These are phyloP conservation scores for Brachyistius frenatus DNA, from an alignment of 2,113 vertebrate species.

Conservation along the genomic window DNA sequence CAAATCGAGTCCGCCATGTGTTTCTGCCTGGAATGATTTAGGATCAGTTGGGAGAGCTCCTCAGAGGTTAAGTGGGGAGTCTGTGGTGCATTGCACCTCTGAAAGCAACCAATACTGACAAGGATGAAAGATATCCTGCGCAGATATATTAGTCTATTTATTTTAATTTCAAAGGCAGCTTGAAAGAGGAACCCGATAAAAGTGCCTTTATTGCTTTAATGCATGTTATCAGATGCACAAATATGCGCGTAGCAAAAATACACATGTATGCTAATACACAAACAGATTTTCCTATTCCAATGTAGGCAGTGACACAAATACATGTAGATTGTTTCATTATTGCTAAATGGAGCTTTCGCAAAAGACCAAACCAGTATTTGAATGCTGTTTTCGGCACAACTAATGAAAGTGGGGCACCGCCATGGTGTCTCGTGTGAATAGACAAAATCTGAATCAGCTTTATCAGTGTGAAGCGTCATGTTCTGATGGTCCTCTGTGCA, in stretches of 20 bases:
- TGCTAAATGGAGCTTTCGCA: constrained; percentile 62
- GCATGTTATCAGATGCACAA: constrained; percentile 66
- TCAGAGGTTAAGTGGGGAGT: constrained; percentile 78
- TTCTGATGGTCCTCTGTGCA: constrained; percentile 57
- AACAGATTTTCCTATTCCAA: constrained; percentile 23
- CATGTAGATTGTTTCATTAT: constrained; percentile 63
- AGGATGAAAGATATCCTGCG: constrained; percentile 73
- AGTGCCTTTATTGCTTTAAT: constrained; percentile 69
- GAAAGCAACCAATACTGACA: constrained; percentile 74
- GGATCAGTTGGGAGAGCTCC: constrained; percentile 65
- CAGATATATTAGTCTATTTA: constrained; percentile 75
- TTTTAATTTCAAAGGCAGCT: constrained; percentile 77
- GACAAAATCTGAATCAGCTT: constrained; percentile 71
- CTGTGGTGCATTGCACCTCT: constrained; percentile 74
- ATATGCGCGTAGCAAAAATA: constrained; percentile 35
- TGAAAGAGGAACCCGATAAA: constrained; percentile 71
- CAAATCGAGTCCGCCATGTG: constrained; percentile 72
- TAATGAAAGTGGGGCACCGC: constrained; percentile 72
- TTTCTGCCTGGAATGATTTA: constrained; percentile 77
- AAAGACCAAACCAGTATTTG: constrained; percentile 58
- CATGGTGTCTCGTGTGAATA: constrained; percentile 64
- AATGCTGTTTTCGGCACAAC: constrained; percentile 60
- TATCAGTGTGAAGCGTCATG: constrained; percentile 51
- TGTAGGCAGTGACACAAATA: constrained; percentile 33
- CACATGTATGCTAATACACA: constrained; percentile 29